Base-by-base conservation (phyloP, 2,113 vertebrate genomes). In the Abramis brama region DNA sequence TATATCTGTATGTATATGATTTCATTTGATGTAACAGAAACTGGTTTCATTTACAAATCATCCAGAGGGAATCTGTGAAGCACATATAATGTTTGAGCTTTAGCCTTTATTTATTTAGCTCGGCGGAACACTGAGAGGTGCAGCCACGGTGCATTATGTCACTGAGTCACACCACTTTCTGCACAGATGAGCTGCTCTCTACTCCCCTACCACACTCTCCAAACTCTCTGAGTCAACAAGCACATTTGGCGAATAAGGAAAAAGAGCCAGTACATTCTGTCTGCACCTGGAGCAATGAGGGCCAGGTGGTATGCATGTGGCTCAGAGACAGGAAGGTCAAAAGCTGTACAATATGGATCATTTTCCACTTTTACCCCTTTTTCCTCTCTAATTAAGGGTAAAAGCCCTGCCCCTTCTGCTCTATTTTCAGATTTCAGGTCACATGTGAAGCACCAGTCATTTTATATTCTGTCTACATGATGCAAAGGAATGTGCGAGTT, bases 141-240 rank as follows among this genome's bases (percentile, higher is more conserved):
- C 76, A 84, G 79, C 59, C 52, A 84, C 21, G 64, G 66, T 79
- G 55, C 82, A 80, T 87, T 87, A 87, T 66, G 66, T 71, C 55
- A 81, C 76, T 74, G 76, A 87, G 82, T 86, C 76, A 81, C 36
- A 52, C 39, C 52, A 50, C 50, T 68, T 71, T 71, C 62, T 79
- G 62, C 52, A 79, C 75, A 62, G 76, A 87, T 52, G 81, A 85
- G 45, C 30, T 36, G 25, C 52, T 83, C 81, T 73, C 66, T 39
- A 25, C 66, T 71, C 81, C 62, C 79, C 57, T 66, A 66, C 73
- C 23, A 9, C 55, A 30, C 73, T 47, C 39, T 71, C n/a, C 27
- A 33, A 78, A 43, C 33, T 52, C 62, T 47, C 33, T 30, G 39
- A 66, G 27, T 79, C 76, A 79, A 71, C 50, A 60, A 70, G 39